A percentile compares a stretch with the other conserved stretches of the same genome.
These are phyloP conservation scores for Drosophila helvetica DNA, from an alignment of 2,888 invertebrate species.

Conservation along the genomic window DNA sequence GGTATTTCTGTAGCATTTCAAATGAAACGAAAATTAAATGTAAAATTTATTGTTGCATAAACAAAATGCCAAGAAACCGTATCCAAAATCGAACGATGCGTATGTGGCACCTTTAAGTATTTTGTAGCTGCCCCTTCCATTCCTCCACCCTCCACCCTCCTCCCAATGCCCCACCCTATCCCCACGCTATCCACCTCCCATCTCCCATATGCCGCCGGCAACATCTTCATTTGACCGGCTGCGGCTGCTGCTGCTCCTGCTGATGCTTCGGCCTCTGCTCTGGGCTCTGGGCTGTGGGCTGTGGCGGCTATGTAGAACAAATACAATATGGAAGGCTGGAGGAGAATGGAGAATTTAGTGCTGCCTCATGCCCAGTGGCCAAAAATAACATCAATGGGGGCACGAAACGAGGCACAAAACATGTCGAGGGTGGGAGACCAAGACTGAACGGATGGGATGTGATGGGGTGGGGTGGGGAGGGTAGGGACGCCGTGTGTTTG, in stretches of 20 bases:
- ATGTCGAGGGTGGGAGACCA: constrained; percentile 2
- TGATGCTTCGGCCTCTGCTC: neutral
- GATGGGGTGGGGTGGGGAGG: neutral
- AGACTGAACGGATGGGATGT: neutral
- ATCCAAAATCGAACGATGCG: constrained; percentile 67
- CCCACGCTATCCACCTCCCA: neutral
- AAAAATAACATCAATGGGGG: constrained; percentile 67
- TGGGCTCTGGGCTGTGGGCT: neutral
- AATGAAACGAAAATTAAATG: constrained; percentile 73
- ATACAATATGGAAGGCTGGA: constrained; percentile 51
- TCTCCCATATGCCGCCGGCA: constrained; percentile 8
- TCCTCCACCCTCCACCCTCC: constrained; percentile 1
- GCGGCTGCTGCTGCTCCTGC: neutral
- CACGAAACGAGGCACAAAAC: constrained; percentile 17
- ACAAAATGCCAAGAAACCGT: constrained; percentile 71
- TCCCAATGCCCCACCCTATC: neutral
- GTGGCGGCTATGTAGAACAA: constrained; percentile 48
- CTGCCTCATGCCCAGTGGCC: constrained; percentile 65
- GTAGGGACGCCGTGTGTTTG: constrained; percentile 44
- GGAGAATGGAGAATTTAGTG: constrained; percentile 66
- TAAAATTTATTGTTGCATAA: constrained; percentile 80
- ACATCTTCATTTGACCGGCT: constrained; percentile 40
- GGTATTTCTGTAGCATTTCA: constrained; percentile 62
- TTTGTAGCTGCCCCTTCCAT: constrained; percentile 29
- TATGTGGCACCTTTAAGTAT: constrained; percentile 79